Evolutionary conservation across 1,140 invertebrate genomes (phyloP).

Genomic region (Tetramorium simillimum): DNA sequence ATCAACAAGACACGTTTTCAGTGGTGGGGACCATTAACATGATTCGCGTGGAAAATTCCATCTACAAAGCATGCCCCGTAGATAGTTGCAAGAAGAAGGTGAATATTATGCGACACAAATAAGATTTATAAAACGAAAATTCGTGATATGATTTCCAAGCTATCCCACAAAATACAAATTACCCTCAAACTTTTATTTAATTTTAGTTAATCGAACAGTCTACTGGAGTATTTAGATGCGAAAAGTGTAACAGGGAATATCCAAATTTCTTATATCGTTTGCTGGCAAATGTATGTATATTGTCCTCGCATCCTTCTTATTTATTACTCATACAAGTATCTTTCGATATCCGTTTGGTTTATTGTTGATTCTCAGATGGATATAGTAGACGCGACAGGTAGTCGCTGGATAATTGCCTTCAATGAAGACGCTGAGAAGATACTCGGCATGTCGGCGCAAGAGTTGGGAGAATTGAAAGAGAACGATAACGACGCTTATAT

Average conservation of each 20-base stretch:
- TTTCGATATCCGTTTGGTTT: slow-evolving; percentile 45
- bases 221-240: slow-evolving; percentile 96
- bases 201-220: slow-evolving; percentile 91
- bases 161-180: not conserved
- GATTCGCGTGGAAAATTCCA: slow-evolving; percentile 91
- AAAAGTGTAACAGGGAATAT: slow-evolving; percentile 95
- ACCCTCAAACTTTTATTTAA: not conserved
- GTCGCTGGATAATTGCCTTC: slow-evolving; percentile 96
- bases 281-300: slow-evolving; percentile 90
- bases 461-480: slow-evolving; percentile 90
- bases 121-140: not conserved
- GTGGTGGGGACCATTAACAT: slow-evolving; percentile 89
- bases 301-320: not conserved
- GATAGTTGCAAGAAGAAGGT: slow-evolving; percentile 97
- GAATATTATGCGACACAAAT: not conserved
- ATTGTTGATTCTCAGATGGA: slow-evolving; percentile 87
- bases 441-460: slow-evolving; percentile 91
- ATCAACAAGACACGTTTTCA: slow-evolving; percentile 91
- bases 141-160: not conserved
- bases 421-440: slow-evolving; percentile 94
- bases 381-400: slow-evolving; percentile 92
- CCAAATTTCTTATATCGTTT: slow-evolving; percentile 95
- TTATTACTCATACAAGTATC: not conserved
- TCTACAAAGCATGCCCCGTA: slow-evolving; percentile 96
- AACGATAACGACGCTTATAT: slow-evolving; percentile 87